phyloP scores from a whole-genome alignment of 2,113 vertebrate species.

The Anguilla rostrata region DNA sequence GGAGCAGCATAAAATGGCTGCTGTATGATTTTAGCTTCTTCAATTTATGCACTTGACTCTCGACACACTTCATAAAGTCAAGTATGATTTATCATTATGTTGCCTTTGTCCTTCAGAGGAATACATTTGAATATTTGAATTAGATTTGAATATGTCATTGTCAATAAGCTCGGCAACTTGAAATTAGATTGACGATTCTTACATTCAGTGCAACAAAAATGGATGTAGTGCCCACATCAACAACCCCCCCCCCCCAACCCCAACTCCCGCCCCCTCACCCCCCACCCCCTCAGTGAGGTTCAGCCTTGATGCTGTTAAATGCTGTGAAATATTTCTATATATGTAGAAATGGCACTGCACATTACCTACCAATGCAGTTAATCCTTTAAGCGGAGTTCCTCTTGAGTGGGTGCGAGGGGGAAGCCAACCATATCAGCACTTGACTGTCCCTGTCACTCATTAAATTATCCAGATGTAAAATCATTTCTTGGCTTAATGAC shows the following conservation, averaged over 20 bases:
- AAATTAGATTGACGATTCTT: background rate
- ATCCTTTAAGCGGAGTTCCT: slow-evolving; percentile 17
- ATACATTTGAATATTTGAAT: slow-evolving; percentile 2
- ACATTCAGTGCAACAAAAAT: background rate
- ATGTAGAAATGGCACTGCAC: no score
- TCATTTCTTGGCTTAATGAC: slow-evolving; percentile 14
- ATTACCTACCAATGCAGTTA: no score
- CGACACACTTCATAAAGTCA: background rate
- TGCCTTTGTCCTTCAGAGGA: slow-evolving; percentile 3
- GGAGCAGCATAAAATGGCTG: background rate
- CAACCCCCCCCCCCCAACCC: background rate
- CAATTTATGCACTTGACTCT: background rate
- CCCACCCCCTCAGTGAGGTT: no score
- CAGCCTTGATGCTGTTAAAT: background rate
- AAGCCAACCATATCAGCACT: slow-evolving; percentile 18
- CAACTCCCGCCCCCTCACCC: no score
- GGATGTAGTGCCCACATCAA: background rate
- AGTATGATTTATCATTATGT: slow-evolving; percentile 5
- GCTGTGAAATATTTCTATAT: background rate
- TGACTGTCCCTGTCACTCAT: slow-evolving; percentile 13
- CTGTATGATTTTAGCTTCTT: background rate
- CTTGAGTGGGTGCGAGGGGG: slow-evolving; percentile 17
- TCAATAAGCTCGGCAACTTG: background rate
- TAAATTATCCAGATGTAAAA: slow-evolving; percentile 17
- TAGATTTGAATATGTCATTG: slow-evolving; percentile 1